These are phyloP conservation scores for Bombus vancouverensis DNA, from an alignment of 1,140 invertebrate genomes.

Conservation along the genomic window DNA sequence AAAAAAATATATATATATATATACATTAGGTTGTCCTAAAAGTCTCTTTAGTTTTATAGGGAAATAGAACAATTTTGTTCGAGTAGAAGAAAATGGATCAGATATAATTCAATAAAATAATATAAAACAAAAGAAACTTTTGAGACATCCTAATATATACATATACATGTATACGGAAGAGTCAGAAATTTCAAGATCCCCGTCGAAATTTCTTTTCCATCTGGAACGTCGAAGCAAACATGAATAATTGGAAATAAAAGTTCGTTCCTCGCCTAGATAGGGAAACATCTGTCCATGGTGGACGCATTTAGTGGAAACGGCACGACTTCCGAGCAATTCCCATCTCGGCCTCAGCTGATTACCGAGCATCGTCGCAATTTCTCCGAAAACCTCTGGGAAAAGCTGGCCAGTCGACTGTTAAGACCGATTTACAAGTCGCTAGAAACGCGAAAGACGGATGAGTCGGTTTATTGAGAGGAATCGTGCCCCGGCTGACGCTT, in stretches of 20 bases:
- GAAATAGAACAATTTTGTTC: no score
- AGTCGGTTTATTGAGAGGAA: conserved; percentile 55
- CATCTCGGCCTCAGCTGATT: background rate
- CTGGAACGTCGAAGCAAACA: background rate
- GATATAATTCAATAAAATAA: no score
- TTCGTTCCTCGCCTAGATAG: no score
- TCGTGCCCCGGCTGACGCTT: conserved; percentile 27
- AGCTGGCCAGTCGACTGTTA: conserved; percentile 27
- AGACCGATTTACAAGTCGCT: conserved; percentile 41
- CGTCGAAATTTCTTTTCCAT: no score
- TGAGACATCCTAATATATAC: no score
- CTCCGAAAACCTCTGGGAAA: conserved; percentile 42
- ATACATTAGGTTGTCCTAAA: no score
- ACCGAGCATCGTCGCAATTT: conserved; percentile 32
- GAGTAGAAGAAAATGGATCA: no score
- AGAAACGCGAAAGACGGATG: conserved; percentile 48
- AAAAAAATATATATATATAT: no score
- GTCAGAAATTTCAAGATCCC: no score
- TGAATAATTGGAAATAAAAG: background rate
- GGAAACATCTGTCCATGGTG: no score
- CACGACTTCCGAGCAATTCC: conserved; percentile 25
- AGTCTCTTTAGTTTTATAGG: background rate
- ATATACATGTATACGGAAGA: no score
- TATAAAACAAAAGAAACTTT: no score
- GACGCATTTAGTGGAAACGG: background rate